Conservation (phyloP, 2,888 invertebrate species). For the Phyllotreta striolata region DNA sequence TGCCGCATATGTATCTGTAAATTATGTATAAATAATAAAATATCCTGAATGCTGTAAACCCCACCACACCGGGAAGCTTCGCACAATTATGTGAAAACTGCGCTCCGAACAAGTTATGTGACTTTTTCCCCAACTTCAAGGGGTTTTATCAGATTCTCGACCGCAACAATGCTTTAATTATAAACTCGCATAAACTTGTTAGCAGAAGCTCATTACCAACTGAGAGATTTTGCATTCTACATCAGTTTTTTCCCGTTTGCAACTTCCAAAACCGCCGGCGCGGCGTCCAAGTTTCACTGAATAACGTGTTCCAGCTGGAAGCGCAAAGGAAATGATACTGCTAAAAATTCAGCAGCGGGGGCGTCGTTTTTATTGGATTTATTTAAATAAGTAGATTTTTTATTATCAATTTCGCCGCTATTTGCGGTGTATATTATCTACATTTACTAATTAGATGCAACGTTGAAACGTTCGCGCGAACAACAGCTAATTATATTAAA, state of each 20-base stretch:
- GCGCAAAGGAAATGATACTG: conserved; percentile 14
- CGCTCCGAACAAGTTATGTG: not conserved
- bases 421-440: too few species aligned
- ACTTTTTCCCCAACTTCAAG: conserved; percentile 20
- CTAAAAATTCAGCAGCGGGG: too few species aligned
- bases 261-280: too few species aligned
- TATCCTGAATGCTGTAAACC: too few species aligned
- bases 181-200: conserved; percentile 22
- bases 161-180: conserved; percentile 23
- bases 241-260: conserved; percentile 22
- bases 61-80: too few species aligned
- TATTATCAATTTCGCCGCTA: too few species aligned
- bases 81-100: too few species aligned
- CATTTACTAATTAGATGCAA: too few species aligned
- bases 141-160: conserved; percentile 9
- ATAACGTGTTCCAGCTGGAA: conserved; percentile 15
- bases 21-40: too few species aligned
- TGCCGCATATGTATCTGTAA: too few species aligned
- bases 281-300: not conserved
- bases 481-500: conserved; percentile 26
- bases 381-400: too few species aligned
- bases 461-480: not conserved
- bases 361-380: too few species aligned
- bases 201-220: conserved; percentile 15
- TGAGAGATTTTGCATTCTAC: conserved; percentile 17